A percentile compares a stretch with the other conserved stretches of the same genome.
These are phyloP conservation scores for Lathronympha strigana DNA, from an alignment of 2,888 invertebrate species.

Conservation along the genomic window DNA sequence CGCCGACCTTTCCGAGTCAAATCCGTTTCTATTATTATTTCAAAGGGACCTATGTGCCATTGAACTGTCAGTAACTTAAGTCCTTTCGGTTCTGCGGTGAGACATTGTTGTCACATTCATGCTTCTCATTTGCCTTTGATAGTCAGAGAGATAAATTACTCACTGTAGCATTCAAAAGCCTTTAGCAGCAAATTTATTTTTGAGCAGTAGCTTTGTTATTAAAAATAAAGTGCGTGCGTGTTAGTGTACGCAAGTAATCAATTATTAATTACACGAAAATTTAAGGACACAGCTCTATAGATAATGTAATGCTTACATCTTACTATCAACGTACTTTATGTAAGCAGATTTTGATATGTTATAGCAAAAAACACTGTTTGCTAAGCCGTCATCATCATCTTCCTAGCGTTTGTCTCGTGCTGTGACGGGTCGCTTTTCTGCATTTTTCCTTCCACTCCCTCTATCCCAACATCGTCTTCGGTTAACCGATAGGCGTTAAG, in stretches of 20 bases:
- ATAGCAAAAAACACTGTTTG: too few relatives aligned
- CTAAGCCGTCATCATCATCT: too few relatives aligned
- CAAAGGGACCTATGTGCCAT: not conserved
- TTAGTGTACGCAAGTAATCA: not conserved
- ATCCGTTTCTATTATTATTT: conserved; percentile 11
- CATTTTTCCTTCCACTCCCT: too few relatives aligned
- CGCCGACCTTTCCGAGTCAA: conserved; percentile 31
- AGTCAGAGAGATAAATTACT: conserved; percentile 61
- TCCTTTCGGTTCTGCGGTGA: not conserved
- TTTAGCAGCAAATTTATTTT: conserved; percentile 31
- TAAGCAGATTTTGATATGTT: too few relatives aligned
- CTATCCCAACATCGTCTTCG: too few relatives aligned
- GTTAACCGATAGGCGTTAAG: too few relatives aligned
- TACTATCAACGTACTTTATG: too few relatives aligned
- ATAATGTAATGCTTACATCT: too few relatives aligned
- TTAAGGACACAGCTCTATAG: too few relatives aligned
- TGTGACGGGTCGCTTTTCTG: too few relatives aligned
- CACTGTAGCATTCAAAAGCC: conserved; percentile 51
- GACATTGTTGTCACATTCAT: conserved; percentile 62
- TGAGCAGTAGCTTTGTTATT: conserved; percentile 23
- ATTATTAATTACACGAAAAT: too few relatives aligned
- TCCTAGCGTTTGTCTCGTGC: too few relatives aligned
- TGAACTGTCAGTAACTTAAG: not conserved
- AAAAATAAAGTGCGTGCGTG: conserved; percentile 15
- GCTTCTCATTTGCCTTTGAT: conserved; percentile 58